phyloP scores from a whole-genome alignment of 2,888 invertebrate species.

The Scrobipalpa atriplicella region DNA sequence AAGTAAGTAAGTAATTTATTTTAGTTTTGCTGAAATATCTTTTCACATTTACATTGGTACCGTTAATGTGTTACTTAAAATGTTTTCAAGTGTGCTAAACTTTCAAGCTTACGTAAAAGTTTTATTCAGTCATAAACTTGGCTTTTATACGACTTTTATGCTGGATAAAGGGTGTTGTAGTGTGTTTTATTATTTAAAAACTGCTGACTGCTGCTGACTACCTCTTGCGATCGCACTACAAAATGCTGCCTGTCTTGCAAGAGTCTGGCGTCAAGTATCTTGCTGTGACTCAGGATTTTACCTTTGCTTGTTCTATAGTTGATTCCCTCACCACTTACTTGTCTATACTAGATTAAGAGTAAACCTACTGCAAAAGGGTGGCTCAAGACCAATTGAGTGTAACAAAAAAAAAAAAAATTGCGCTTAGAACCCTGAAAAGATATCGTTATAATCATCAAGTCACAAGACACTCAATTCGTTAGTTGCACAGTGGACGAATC shows the following conservation, averaged over 20 bases:
- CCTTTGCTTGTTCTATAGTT: no score
- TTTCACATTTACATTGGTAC: background rate
- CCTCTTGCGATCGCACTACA: no score
- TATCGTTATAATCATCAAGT: no score
- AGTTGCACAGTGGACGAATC: slow-evolving; percentile 14
- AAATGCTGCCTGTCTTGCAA: no score
- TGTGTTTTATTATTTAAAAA: background rate
- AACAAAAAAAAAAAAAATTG: no score
- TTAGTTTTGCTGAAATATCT: background rate
- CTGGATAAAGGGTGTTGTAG: background rate
- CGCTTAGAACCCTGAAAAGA: no score
- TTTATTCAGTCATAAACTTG: background rate
- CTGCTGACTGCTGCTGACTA: background rate
- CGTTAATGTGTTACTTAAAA: background rate
- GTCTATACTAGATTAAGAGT: no score
- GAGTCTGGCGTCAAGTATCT: no score
- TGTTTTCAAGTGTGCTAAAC: background rate
- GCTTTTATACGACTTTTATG: background rate
- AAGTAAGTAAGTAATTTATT: background rate
- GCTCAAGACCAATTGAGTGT: no score
- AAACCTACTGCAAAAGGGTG: no score
- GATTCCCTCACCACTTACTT: no score
- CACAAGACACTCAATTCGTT: background rate
- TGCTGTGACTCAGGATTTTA: no score
- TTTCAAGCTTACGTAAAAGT: background rate